A percentile compares a stretch with the other conserved stretches of the same genome.
These are phyloP conservation scores for Diachasma alloeum DNA, from an alignment of 1,140 invertebrate species.

Conservation along the genomic window DNA sequence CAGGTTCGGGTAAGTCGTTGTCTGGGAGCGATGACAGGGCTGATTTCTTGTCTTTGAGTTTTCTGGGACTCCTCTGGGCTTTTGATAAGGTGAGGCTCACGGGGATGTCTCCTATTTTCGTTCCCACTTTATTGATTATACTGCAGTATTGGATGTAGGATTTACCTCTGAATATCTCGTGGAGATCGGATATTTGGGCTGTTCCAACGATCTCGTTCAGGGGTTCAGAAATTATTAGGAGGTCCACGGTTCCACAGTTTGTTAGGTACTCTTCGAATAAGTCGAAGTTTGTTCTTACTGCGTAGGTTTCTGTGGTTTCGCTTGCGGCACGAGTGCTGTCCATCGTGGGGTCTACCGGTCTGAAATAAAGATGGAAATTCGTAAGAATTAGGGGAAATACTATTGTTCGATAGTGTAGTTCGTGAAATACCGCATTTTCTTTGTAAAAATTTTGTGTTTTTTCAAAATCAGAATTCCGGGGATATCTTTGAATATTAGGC, in stretches of 20 bases:
- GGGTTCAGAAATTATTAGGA: slow-evolving; percentile 44
- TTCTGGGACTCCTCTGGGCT: slow-evolving; percentile 20
- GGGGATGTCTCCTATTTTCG: slow-evolving; percentile 50
- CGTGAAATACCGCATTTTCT: no score
- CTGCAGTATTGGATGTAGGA: slow-evolving; percentile 49
- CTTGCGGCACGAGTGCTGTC: slow-evolving; percentile 20
- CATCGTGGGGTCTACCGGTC: slow-evolving; percentile 41
- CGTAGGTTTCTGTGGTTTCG: slow-evolving; percentile 47
- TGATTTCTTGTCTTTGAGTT: neutral
- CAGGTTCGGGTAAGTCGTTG: neutral
- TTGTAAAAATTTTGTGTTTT: no score
- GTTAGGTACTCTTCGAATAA: slow-evolving; percentile 58
- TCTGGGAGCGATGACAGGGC: neutral
- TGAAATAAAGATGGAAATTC: slow-evolving; percentile 29
- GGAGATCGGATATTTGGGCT: slow-evolving; percentile 45
- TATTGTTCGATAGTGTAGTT: no score
- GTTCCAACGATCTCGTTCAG: slow-evolving; percentile 46
- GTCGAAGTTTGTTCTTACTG: slow-evolving; percentile 51
- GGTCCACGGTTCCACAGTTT: slow-evolving; percentile 55
- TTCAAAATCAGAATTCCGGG: no score
- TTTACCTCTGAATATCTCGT: slow-evolving; percentile 45
- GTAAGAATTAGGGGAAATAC: neutral
- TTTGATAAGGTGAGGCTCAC: slow-evolving; percentile 46
- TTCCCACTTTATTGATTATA: slow-evolving; percentile 43
- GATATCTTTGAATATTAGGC: no score